Conservation (phyloP, 2,113 vertebrate species). For the Nycticorax nycticorax region DNA sequence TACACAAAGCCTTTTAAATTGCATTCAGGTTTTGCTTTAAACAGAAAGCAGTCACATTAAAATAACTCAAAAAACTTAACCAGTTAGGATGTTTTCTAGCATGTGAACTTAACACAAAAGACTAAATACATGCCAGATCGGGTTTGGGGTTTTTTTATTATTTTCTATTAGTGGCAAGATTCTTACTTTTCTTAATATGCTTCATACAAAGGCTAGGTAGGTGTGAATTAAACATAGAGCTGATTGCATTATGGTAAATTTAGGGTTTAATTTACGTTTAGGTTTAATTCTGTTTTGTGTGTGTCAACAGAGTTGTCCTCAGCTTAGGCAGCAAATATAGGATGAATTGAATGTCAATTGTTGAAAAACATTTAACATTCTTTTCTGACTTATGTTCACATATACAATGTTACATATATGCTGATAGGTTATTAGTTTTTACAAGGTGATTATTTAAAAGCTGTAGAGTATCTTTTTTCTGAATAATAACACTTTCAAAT, state of each 20-base stretch:
- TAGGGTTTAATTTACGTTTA: neutral
- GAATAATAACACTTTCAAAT: neutral
- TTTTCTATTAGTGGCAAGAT: neutral
- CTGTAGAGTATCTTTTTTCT: neutral
- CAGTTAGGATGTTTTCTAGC: neutral
- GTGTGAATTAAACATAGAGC: neutral
- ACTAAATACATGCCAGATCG: neutral
- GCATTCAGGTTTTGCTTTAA: neutral
- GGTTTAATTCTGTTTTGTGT: neutral
- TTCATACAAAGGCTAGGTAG: neutral
- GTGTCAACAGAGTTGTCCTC: neutral
- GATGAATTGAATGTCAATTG: neutral
- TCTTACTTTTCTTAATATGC: neutral
- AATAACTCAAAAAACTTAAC: neutral
- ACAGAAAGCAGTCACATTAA: neutral
- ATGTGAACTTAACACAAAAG: neutral
- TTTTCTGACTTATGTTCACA: neutral
- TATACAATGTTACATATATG: neutral
- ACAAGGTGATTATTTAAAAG: neutral
- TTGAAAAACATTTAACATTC: neutral
- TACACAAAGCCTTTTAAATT: neutral
- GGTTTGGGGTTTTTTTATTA: neutral
- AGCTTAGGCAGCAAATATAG: neutral
- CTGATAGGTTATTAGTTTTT: neutral
- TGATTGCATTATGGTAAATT: neutral